Evolutionary conservation across 2,797 vertebrate species (phyloP), one percentile per base, ranked within the genome.

Genomic region (Corythornis leucogaster): DNA sequence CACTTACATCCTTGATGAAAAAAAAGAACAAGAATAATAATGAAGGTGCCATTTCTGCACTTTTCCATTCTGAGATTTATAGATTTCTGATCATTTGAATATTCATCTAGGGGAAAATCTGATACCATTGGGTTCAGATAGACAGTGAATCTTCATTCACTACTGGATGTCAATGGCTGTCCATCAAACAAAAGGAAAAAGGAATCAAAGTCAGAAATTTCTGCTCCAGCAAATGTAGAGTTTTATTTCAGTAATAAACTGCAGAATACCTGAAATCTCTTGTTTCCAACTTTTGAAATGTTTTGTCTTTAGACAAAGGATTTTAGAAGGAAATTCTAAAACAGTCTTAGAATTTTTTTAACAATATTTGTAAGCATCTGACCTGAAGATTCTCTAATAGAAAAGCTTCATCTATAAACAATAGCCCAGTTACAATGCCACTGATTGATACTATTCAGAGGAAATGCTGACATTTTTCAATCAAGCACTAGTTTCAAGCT

Each of bases 391-490:
- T 76, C 38, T 54, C 33, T 74, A 55, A 90, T 70, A 67, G 62
- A 78, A 74, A 59, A 55, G 15, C 48, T 14, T 38, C 2, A n/a
- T 70, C 67, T 81, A 38, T 70, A 61, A 91, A 93, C 70, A 92
- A 82, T 64, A 74, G 25, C 21, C 26, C 45, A 28, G 20, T 64
- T 88, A 90, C 85, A 88, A 88, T 92, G 40, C 30, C 42, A 87
- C 70, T 91, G 83, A 94, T 94, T 92, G 87, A 17, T 79, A 71
- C 81, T 85, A 91, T 88, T 90, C 54, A 87, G 80, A 86, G 75
- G 83, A 95, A 94, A 86, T 90, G 77, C 61, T 88, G 63, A 93
- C 38, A 51, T 79, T 25, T 42, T 84, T 55, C 77, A 92, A 80
- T 80, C 68, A 90, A 77, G 25, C 33, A 38, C 45, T 54, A 59